A percentile compares a stretch with the other conserved stretches of the same genome.
phyloP scores from a whole-genome alignment of 2,113 vertebrate species.

The rat (Rattus norvegicus) region DNA sequence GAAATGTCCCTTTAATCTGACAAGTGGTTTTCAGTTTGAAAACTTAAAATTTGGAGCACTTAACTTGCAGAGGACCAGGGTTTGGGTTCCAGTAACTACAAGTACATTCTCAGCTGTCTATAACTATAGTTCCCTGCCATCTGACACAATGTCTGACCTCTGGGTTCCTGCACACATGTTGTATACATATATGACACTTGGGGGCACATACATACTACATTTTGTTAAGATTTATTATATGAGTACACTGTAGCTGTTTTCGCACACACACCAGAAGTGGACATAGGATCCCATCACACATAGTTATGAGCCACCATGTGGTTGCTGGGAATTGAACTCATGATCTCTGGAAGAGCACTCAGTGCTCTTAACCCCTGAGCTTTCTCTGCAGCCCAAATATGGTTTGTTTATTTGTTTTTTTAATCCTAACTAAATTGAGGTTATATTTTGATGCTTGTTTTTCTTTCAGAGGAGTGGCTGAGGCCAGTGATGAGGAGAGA shows the following conservation, averaged over 20 bases:
- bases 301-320: too few species aligned
- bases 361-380: too few species aligned
- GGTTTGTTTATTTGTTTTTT: neutral
- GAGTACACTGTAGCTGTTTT: too few species aligned
- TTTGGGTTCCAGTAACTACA: neutral
- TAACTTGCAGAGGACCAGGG: neutral
- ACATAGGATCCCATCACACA: too few species aligned
- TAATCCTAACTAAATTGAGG: neutral
- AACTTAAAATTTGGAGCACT: neutral
- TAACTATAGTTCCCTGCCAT: neutral
- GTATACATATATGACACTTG: neutral
- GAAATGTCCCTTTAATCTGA: neutral
- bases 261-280: too few species aligned
- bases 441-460: neutral
- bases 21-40: neutral
- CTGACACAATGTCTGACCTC: neutral
- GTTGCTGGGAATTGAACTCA: too few species aligned
- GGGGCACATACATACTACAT: neutral
- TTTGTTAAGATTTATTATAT: too few species aligned
- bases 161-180: neutral
- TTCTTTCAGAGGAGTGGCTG: constrained; percentile 95
- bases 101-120: neutral
- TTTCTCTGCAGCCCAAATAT: too few species aligned
- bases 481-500: constrained; percentile 97
- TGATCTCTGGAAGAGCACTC: too few species aligned